Conservation (phyloP, 2,888 invertebrate species). For the Encarsia formosa region DNA sequence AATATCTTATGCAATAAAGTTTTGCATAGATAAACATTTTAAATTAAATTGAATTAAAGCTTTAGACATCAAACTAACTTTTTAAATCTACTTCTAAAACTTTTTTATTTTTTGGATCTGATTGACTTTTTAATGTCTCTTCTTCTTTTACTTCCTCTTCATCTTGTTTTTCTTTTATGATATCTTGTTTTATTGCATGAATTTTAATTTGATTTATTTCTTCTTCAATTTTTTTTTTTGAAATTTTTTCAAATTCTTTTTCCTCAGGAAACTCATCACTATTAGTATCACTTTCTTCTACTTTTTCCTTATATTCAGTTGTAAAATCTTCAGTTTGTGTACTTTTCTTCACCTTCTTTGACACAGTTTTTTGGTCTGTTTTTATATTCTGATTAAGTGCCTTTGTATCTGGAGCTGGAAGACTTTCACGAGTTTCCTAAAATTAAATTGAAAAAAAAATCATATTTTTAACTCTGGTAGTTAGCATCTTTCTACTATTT, state of each 20-base stretch:
- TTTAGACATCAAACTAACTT: background rate
- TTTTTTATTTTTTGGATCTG: background rate
- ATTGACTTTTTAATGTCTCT: background rate
- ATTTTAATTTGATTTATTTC: background rate
- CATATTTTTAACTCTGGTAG: too few species aligned
- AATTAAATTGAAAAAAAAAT: background rate
- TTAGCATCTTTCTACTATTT: too few species aligned
- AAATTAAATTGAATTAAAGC: too few species aligned
- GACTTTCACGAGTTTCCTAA: background rate
- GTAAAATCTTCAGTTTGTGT: background rate
- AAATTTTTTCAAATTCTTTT: constrained; percentile 21
- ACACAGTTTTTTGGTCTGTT: background rate
- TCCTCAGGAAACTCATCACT: constrained; percentile 17
- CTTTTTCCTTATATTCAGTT: background rate
- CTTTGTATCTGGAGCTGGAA: background rate
- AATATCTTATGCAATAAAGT: too few species aligned
- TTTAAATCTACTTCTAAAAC: background rate
- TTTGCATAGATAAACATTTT: too few species aligned
- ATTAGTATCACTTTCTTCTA: constrained; percentile 5
- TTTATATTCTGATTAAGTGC: background rate
- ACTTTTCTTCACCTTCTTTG: background rate
- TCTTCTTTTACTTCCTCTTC: background rate
- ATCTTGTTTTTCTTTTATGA: background rate
- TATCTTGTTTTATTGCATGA: background rate
- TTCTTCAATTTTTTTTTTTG: constrained; percentile 1